A percentile compares a stretch with the other conserved stretches of the same genome.
Conservation (phyloP, 2,113 vertebrate species). For the Salminus brasiliensis region DNA sequence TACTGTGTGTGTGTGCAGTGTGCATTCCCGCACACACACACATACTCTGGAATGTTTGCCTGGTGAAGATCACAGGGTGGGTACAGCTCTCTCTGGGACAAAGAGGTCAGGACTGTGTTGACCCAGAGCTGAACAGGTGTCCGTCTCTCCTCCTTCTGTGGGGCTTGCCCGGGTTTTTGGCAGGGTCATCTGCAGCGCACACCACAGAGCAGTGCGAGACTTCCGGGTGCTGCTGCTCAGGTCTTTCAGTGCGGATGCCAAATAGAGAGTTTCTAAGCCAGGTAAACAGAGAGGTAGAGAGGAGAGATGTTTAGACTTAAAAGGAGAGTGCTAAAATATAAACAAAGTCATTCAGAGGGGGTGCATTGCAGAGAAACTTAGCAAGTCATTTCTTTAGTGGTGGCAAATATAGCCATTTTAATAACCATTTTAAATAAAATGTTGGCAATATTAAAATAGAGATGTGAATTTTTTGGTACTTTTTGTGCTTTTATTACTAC, state of each 20-base stretch:
- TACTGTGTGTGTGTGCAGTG: conserved; percentile 14
- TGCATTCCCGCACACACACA: neutral
- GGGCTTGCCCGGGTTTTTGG: conserved; percentile 48
- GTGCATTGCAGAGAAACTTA: too few species aligned
- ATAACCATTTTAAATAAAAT: too few species aligned
- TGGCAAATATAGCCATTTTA: too few species aligned
- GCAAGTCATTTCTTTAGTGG: too few species aligned
- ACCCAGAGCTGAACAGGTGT: neutral
- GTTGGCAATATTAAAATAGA: too few species aligned
- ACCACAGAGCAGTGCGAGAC: conserved; percentile 73
- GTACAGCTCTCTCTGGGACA: conserved; percentile 35
- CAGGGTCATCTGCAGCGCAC: conserved; percentile 72
- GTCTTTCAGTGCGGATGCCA: conserved; percentile 70
- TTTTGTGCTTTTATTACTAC: too few species aligned
- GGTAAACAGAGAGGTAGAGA: neutral
- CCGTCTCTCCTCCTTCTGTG: conserved; percentile 37
- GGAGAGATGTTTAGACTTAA: too few species aligned
- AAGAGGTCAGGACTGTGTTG: conserved; percentile 33
- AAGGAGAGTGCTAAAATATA: neutral
- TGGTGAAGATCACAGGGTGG: conserved; percentile 17
- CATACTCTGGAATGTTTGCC: neutral
- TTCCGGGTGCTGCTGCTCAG: conserved; percentile 68
- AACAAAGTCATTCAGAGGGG: too few species aligned
- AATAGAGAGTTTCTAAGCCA: conserved; percentile 63
- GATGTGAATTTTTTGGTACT: too few species aligned